Conservation (phyloP, 1,140 invertebrate genomes). For the Nasonia giraulti region DNA sequence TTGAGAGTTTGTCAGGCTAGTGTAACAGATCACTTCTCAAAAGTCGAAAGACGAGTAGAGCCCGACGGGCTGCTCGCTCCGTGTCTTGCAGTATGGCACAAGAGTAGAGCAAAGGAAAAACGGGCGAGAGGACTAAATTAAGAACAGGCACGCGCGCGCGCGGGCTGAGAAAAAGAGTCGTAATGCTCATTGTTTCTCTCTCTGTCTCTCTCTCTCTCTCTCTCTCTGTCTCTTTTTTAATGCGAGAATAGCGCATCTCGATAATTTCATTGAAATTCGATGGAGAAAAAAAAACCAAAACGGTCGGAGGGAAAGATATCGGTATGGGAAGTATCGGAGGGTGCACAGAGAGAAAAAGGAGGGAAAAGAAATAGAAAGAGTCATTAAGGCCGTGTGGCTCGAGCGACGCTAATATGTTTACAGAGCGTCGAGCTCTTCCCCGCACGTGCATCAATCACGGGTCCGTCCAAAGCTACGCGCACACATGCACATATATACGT, state of each 20-base stretch:
- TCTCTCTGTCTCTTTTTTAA: not conserved
- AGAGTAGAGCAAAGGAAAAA: not conserved
- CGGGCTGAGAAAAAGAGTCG: too few relatives aligned
- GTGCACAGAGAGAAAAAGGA: not conserved
- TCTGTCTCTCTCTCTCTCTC: not conserved
- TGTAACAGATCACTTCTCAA: constrained; percentile 44
- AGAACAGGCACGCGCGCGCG: not conserved
- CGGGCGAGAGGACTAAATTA: not conserved
- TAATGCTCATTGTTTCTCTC: not conserved
- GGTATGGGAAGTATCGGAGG: not conserved
- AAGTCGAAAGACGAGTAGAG: constrained; percentile 30
- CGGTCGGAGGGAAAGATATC: too few relatives aligned
- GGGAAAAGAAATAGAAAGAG: constrained; percentile 43
- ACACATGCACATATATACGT: not conserved
- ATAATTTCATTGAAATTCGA: not conserved
- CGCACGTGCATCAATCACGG: constrained; percentile 71
- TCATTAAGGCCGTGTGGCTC: constrained; percentile 64
- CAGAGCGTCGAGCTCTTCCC: constrained; percentile 62
- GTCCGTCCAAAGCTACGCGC: not conserved
- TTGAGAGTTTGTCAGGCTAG: constrained; percentile 43
- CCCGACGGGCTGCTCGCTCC: not conserved
- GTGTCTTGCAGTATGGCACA: not conserved
- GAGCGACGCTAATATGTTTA: constrained; percentile 70
- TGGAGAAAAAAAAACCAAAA: not conserved
- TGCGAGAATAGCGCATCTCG: not conserved